Conservation (phyloP, 2,888 invertebrate genomes). For the Nomada ruficornis region DNA sequence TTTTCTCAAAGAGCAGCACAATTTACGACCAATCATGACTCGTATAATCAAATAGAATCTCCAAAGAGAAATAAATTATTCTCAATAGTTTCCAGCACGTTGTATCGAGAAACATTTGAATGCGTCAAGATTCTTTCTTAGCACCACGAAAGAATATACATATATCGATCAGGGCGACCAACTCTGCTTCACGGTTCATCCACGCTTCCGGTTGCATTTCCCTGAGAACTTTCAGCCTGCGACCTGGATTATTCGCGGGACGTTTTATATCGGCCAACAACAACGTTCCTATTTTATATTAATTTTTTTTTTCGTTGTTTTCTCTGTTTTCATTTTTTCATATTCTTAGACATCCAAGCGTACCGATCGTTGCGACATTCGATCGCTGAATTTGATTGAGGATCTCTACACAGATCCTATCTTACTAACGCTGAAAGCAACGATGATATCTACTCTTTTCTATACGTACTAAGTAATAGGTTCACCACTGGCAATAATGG, state of each 20-base stretch:
- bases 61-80: too few species aligned
- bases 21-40: too few species aligned
- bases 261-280: slow-evolving; percentile 32
- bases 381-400: slow-evolving; percentile 77
- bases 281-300: neutral
- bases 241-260: slow-evolving; percentile 29
- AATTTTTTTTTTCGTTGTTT: neutral
- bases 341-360: slow-evolving; percentile 30
- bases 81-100: neutral
- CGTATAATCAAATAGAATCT: too few species aligned
- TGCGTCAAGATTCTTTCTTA: slow-evolving; percentile 28
- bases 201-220: slow-evolving; percentile 52
- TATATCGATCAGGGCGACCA: slow-evolving; percentile 35
- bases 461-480: slow-evolving; percentile 26
- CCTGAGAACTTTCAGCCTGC: slow-evolving; percentile 62
- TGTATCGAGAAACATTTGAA: neutral
- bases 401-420: slow-evolving; percentile 66
- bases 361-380: slow-evolving; percentile 53
- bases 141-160: slow-evolving; percentile 35
- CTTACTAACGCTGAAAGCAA: slow-evolving; percentile 49
- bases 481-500: neutral
- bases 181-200: slow-evolving; percentile 27
- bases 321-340: neutral
- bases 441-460: slow-evolving; percentile 13
- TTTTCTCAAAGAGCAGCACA: too few species aligned